Percentiles rank a stretch among this genome's conserved stretches.
These are phyloP conservation scores for Choristoneura fumiferana DNA, from an alignment of 1,140 invertebrate species.

Conservation along the genomic window DNA sequence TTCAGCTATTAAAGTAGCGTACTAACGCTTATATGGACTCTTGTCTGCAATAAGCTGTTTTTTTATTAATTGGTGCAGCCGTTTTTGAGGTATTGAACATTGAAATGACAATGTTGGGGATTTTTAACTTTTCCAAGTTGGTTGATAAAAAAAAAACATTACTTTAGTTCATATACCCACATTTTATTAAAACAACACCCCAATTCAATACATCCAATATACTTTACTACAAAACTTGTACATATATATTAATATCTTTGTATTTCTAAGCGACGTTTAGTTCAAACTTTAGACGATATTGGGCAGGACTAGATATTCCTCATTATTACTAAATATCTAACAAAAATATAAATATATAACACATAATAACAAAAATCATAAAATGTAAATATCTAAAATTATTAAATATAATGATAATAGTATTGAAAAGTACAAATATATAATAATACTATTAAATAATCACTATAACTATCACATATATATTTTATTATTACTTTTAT, in stretches of 20 bases:
- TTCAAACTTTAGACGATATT: background rate
- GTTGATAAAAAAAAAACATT: constrained; percentile 33
- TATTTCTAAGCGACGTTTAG: background rate
- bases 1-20: too few relatives aligned
- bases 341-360: constrained; percentile 7
- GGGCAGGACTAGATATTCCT: constrained; percentile 4
- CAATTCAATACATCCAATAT: constrained; percentile 20
- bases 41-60: too few relatives aligned
- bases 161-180: constrained; percentile 64
- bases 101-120: too few relatives aligned
- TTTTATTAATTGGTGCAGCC: too few relatives aligned
- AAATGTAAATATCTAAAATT: background rate
- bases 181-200: constrained; percentile 54
- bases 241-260: constrained; percentile 1
- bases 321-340: background rate
- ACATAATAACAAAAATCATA: background rate
- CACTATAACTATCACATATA: constrained; percentile 53
- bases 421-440: constrained; percentile 18
- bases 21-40: too few relatives aligned
- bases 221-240: constrained; percentile 16
- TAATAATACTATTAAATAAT: constrained; percentile 38
- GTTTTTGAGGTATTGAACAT: too few relatives aligned
- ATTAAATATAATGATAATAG: too few relatives aligned
- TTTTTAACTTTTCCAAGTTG: too few relatives aligned
- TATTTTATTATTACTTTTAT: constrained; percentile 27